Evolutionary conservation across 2,797 vertebrate genomes (phyloP).

Genomic region (Phalanger gymnotis): DNA sequence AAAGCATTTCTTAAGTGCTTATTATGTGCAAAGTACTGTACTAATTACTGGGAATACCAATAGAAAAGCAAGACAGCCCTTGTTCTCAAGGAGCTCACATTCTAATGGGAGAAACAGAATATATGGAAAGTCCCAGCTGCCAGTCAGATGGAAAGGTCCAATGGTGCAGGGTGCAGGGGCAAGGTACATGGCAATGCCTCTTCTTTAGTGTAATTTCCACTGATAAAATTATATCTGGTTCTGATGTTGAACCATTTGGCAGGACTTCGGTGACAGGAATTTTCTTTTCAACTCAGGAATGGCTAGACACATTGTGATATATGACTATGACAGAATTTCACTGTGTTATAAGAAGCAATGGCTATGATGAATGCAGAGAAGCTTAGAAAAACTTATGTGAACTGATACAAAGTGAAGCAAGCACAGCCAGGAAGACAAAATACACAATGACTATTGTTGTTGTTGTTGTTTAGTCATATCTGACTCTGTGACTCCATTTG

Average conservation of each 20-base stretch:
- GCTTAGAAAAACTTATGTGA: neutral
- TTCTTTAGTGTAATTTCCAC: neutral
- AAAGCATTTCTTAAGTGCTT: neutral
- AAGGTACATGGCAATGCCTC: neutral
- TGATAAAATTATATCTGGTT: neutral
- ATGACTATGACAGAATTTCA: neutral
- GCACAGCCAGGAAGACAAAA: neutral
- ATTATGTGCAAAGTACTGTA: neutral
- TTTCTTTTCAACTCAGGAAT: neutral
- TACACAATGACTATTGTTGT: neutral
- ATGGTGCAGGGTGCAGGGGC: neutral
- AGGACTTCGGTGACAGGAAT: neutral
- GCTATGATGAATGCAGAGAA: neutral
- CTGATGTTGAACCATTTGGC: neutral
- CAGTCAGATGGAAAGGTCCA: neutral
- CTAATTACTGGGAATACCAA: neutral
- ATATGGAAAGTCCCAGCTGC: neutral
- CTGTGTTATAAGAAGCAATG: neutral
- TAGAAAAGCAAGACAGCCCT: neutral
- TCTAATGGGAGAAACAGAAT: neutral
- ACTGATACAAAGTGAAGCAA: neutral
- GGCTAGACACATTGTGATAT: neutral
- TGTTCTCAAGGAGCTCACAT: neutral
- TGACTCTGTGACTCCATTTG: neutral
- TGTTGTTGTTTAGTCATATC: neutral